phyloP scores from a whole-genome alignment of 2,888 invertebrate species.

The Acrobeloides nanus region DNA sequence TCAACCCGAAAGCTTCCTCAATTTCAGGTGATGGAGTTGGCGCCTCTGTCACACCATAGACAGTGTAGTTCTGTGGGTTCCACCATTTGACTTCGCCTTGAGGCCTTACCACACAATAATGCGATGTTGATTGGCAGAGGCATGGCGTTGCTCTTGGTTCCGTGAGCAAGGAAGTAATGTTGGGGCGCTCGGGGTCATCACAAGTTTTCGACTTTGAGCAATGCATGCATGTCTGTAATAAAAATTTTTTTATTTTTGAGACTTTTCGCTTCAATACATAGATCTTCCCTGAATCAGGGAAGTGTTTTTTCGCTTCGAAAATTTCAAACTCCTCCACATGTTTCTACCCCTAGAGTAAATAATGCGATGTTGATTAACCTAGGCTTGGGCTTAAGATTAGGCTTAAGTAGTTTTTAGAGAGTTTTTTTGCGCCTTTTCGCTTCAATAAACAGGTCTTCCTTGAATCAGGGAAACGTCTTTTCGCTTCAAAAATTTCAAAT shows the following conservation, averaged over 20 bases:
- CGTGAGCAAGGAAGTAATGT: conserved; percentile 28
- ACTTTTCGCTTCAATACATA: too few species aligned
- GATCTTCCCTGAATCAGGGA: too few species aligned
- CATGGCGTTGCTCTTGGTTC: conserved; percentile 28
- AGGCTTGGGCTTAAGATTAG: not conserved
- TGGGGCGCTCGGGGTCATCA: conserved; percentile 47
- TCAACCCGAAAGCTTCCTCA: conserved; percentile 40
- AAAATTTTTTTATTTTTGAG: not conserved
- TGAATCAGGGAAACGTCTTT: too few species aligned
- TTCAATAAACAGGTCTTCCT: too few species aligned
- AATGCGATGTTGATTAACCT: not conserved
- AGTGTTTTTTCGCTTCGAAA: too few species aligned
- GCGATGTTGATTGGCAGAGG: conserved; percentile 50
- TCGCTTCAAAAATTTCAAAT: too few species aligned
- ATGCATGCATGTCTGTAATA: conserved; percentile 36
- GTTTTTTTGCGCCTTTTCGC: too few species aligned
- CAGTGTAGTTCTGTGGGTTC: conserved; percentile 49
- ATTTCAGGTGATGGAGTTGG: conserved; percentile 33
- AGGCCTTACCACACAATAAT: conserved; percentile 43
- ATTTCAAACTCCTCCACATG: not conserved
- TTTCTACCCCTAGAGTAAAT: too few species aligned
- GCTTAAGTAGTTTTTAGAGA: too few species aligned
- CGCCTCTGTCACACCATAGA: conserved; percentile 44
- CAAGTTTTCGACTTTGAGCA: conserved; percentile 51
- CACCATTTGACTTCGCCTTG: conserved; percentile 39